These are phyloP conservation scores for Bufo bufo DNA, from an alignment of 2,113 vertebrate genomes.

Conservation along the genomic window DNA sequence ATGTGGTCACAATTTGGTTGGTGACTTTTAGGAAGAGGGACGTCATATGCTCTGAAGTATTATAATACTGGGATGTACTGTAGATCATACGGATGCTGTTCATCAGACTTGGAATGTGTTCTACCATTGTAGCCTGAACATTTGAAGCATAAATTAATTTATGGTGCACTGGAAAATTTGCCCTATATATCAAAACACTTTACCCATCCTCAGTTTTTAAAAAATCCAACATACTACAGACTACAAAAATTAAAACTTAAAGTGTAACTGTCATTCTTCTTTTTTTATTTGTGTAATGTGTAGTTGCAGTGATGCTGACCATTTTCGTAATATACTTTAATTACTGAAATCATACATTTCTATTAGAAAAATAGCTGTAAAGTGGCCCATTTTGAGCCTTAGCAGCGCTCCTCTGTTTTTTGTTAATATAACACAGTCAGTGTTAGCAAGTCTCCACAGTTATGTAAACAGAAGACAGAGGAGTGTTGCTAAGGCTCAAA, in stretches of 20 bases:
- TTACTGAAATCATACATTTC: too few relatives aligned
- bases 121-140: slow-evolving; percentile 68
- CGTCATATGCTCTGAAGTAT: slow-evolving; percentile 79
- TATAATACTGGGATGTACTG: slow-evolving; percentile 76
- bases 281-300: too few relatives aligned
- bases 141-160: background rate
- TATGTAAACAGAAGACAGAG: too few relatives aligned
- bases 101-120: slow-evolving; percentile 77
- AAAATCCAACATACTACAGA: background rate
- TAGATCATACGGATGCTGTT: slow-evolving; percentile 76
- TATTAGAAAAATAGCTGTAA: too few relatives aligned
- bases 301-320: too few relatives aligned
- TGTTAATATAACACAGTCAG: too few relatives aligned
- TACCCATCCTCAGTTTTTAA: rapidly evolving
- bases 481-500: too few relatives aligned
- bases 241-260: background rate
- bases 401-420: too few relatives aligned
- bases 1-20: slow-evolving; percentile 81
- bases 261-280: background rate
- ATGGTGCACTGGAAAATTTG: background rate
- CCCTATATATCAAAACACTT: background rate
- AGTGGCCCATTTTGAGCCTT: too few relatives aligned
- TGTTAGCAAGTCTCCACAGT: too few relatives aligned
- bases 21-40: slow-evolving; percentile 84
- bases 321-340: too few relatives aligned